Percentiles rank a stretch among this genome's conserved stretches.
phyloP scores from a whole-genome alignment of 1,140 invertebrate genomes.

The Sinella curviseta region DNA sequence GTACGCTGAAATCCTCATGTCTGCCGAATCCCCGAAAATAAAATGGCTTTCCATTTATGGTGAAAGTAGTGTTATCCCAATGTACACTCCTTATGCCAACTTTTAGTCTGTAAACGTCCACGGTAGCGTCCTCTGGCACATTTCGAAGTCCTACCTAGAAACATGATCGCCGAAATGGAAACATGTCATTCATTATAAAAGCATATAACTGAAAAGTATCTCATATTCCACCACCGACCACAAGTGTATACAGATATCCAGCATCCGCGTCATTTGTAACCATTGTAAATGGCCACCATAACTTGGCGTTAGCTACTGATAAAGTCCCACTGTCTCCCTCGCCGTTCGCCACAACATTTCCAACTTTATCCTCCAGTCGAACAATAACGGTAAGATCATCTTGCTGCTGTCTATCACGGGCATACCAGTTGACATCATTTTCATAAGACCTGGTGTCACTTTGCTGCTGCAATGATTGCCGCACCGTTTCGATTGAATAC shows the following conservation, averaged over 20 bases:
- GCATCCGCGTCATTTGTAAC: conserved; percentile 51
- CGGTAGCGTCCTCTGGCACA: conserved; percentile 8
- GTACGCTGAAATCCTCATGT: conserved; percentile 66
- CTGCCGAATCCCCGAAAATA: conserved; percentile 66
- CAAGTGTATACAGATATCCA: conserved; percentile 60
- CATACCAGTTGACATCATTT: neutral
- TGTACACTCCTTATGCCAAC: conserved; percentile 63
- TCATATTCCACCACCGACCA: conserved; percentile 52
- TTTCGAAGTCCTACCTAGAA: conserved; percentile 41
- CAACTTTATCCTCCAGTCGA: conserved; percentile 50
- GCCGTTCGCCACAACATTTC: conserved; percentile 42
- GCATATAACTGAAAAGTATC: neutral
- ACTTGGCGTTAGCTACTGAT: conserved; percentile 52
- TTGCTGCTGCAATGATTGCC: neutral
- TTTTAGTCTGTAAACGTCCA: conserved; percentile 59
- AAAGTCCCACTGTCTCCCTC: conserved; percentile 32
- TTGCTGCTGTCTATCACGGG: neutral
- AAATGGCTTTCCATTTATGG: conserved; percentile 62
- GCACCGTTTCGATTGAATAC: too few species aligned
- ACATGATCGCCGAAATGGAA: neutral
- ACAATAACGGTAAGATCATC: conserved; percentile 28
- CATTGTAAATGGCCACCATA: conserved; percentile 65
- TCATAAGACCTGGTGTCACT: neutral
- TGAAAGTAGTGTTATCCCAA: conserved; percentile 54
- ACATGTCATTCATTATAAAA: too few species aligned